Conservation (phyloP, 2,797 vertebrate genomes). For the Prionace glauca region DNA sequence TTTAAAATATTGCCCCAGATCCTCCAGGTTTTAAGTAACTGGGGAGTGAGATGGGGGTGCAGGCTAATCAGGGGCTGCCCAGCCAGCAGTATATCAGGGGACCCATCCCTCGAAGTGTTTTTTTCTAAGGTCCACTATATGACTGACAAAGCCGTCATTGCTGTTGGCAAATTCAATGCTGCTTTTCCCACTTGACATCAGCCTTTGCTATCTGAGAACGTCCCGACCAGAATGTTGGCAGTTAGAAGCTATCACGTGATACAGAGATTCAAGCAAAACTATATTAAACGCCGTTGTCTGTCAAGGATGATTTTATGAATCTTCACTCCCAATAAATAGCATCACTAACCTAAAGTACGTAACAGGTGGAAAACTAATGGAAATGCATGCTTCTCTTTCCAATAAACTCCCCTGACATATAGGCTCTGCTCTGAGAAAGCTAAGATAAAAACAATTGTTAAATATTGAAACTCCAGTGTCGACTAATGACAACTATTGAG, state of each 20-base stretch:
- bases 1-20: too few relatives aligned
- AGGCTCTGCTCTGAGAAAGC: neutral
- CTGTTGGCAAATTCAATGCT: too few relatives aligned
- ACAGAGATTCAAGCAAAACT: neutral
- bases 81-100: too few relatives aligned
- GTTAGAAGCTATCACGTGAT: neutral
- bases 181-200: too few relatives aligned
- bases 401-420: neutral
- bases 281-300: neutral
- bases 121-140: too few relatives aligned
- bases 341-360: neutral
- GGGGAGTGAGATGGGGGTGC: too few relatives aligned
- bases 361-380: neutral
- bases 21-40: too few relatives aligned
- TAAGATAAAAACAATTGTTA: neutral
- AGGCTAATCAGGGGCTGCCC: too few relatives aligned
- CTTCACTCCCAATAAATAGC: neutral
- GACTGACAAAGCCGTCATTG: too few relatives aligned
- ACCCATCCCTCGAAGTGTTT: too few relatives aligned
- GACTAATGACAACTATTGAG: neutral
- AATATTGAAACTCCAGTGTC: neutral
- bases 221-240: neutral
- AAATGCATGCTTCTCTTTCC: neutral
- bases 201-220: too few relatives aligned
- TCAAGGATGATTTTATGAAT: neutral